Conservation (phyloP, 2,797 vertebrate genomes). For the Silurus aristotelis region DNA sequence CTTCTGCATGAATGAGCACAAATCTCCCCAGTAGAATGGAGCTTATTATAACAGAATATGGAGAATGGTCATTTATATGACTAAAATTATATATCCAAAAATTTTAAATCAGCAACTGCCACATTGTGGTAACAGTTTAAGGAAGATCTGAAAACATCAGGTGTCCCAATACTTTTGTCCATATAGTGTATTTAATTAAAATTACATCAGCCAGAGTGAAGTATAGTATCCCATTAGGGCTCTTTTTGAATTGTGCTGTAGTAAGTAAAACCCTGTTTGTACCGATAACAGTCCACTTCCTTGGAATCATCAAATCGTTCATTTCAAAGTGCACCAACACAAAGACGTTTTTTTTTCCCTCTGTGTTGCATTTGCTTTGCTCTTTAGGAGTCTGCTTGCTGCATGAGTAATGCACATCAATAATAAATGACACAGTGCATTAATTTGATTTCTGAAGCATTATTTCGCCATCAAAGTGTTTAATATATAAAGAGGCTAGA, state of each 20-base stretch:
- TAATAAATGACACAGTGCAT: neutral
- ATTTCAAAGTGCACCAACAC: conserved; percentile 12
- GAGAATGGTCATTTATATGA: too few relatives aligned
- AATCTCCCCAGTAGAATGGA: too few relatives aligned
- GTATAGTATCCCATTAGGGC: neutral
- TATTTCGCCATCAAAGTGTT: neutral
- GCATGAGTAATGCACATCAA: conserved; percentile 17
- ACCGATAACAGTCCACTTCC: neutral
- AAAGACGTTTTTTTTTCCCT: neutral
- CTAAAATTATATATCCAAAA: too few relatives aligned
- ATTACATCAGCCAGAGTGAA: neutral
- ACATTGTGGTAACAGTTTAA: too few relatives aligned
- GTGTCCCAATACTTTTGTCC: neutral
- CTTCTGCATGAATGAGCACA: too few relatives aligned
- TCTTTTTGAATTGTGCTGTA: neutral
- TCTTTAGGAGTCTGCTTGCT: neutral
- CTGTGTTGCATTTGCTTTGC: neutral
- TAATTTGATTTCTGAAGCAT: neutral
- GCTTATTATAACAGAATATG: too few relatives aligned
- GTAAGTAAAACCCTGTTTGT: neutral
- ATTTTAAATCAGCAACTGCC: too few relatives aligned
- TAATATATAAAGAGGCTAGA: neutral
- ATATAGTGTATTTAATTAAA: neutral
- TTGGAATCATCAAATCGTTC: conserved; percentile 13
- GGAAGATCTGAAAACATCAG: too few relatives aligned